phyloP scores from a whole-genome alignment of 2,113 vertebrate species.

The Pionites leucogaster region DNA sequence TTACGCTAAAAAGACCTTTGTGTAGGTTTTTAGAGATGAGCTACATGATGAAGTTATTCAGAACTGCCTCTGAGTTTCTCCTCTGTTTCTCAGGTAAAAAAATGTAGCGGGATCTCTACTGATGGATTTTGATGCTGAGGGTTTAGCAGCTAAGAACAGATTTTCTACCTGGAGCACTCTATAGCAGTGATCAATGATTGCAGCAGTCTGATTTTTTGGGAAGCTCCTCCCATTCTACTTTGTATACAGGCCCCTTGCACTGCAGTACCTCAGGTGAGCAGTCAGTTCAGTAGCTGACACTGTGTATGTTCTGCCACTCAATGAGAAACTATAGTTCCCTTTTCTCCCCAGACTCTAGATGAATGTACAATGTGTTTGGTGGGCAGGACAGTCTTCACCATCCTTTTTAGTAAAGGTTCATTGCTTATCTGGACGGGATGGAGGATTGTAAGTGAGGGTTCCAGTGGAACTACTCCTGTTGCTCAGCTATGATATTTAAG shows the following conservation, averaged over 20 bases:
- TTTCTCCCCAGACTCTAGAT: not conserved
- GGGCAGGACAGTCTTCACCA: not conserved
- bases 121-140: slow-evolving; percentile 1
- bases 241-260: slow-evolving; percentile 12
- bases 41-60: not conserved
- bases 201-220: not conserved
- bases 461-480: not conserved
- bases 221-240: not conserved
- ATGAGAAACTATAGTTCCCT: not conserved
- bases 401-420: not conserved
- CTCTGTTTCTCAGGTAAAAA: slow-evolving; percentile 67
- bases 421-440: not conserved
- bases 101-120: slow-evolving; percentile 7
- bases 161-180: not conserved
- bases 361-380: not conserved
- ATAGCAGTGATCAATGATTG: not conserved
- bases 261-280: slow-evolving; percentile 39
- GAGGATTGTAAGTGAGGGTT: not conserved
- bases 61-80: slow-evolving; percentile 58
- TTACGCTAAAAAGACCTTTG: slow-evolving; percentile 47
- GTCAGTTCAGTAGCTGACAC: not conserved
- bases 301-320: not conserved
- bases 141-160: not conserved
- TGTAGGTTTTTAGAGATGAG: slow-evolving; percentile 58
- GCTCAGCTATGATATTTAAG: not conserved